Base-by-base conservation (phyloP, 2,888 invertebrate genomes). In the Drosophila limbata region DNA sequence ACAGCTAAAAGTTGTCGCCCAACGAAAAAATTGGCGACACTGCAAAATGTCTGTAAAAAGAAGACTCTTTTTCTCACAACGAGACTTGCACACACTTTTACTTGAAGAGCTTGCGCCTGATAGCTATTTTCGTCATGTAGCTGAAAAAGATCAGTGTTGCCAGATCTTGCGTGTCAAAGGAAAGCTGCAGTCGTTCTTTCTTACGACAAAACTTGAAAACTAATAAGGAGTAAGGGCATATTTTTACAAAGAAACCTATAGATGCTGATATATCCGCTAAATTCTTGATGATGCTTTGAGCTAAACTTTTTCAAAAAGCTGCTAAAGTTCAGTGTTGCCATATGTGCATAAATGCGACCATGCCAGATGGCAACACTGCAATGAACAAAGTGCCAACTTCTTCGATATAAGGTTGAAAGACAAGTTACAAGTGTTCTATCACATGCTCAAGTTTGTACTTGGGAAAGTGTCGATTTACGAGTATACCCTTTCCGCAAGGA, bases 1-100 rank as follows among this genome's bases (percentile, higher is more conserved):
- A 79, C 81, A 79, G 77, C 66, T 59, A 81, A 87, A 83, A 85
- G 79, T 78, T 80, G 81, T 77, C 78, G 69, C 66, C 66, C 60
- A 72, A 68, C 60, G 63, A 71, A 79, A 75, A 84, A 88, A 81
- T 77, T 78, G 84, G 79, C 69, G 71, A 81, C 81, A 70, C 74
- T 82, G 83, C 79, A 73, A 66, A 82, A 78, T 65, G 64, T 28
- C 35, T 62, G 52, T 53, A 68, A 66, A 65, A 76, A 73, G 63
- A 37, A 50, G 45, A 9, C 35, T 21, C 3, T 44, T 48, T 19
- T 9, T 31, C 8, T 5, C 0, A 39, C 31, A 47, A n/a, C 64
- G 59, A 68, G 57, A 5, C n/a, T 19, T 6, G 15, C 5, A 85
- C 78, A 78, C 80, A 17, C 77, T 75, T 35, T 28, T n/a, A 6